Conservation (phyloP, 2,797 vertebrate genomes). For the Enteromius mattozi region DNA sequence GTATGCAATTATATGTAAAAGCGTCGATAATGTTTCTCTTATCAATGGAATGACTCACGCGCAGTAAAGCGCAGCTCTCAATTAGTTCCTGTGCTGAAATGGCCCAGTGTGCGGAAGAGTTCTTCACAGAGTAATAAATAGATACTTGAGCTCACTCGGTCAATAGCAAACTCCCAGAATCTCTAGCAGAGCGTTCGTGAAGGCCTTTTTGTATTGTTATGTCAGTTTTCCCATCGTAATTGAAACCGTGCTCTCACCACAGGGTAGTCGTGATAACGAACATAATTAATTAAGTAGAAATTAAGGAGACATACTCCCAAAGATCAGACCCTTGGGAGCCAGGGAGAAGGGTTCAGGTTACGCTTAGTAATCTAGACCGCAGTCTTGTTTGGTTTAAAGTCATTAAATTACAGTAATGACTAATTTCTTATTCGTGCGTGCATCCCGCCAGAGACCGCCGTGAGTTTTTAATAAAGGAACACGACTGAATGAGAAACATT, state of each 20-base stretch:
- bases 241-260: constrained; percentile 73
- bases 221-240: constrained; percentile 74
- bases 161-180: constrained; percentile 41
- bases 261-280: constrained; percentile 74
- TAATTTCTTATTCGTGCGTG: constrained; percentile 82
- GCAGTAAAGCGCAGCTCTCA: constrained; percentile 28
- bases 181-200: constrained; percentile 51
- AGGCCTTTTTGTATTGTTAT: constrained; percentile 69
- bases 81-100: constrained; percentile 24
- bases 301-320: constrained; percentile 71
- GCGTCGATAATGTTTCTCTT: constrained; percentile 44
- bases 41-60: constrained; percentile 47
- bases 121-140: constrained; percentile 22
- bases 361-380: constrained; percentile 74
- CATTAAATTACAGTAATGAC: constrained; percentile 87
- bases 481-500: constrained; percentile 79
- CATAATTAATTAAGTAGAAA: constrained; percentile 81
- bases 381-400: constrained; percentile 83
- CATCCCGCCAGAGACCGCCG: constrained; percentile 77
- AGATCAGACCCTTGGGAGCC: constrained; percentile 73
- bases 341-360: constrained; percentile 51
- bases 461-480: constrained; percentile 82
- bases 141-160: constrained; percentile 13
- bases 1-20: constrained; percentile 19
- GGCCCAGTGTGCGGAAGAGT: constrained; percentile 12